Evolutionary conservation across 2,888 invertebrate genomes (phyloP).

Genomic region (Linnaemya vulpina): DNA sequence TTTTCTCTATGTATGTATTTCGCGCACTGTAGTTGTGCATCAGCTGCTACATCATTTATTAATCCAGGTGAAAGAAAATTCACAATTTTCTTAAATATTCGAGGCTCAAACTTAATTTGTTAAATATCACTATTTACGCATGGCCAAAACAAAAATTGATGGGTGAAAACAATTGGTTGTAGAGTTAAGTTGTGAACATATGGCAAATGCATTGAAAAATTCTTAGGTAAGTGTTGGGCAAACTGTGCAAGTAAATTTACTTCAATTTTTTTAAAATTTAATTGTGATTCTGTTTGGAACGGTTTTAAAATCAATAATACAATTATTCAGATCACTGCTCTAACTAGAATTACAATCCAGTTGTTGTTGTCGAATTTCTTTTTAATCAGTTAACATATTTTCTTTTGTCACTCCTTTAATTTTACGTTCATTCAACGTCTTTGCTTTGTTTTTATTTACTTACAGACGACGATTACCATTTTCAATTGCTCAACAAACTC

Average conservation of each 20-base stretch:
- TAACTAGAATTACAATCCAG: background rate
- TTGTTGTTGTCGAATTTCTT: conserved; percentile 2
- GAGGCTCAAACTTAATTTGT: background rate
- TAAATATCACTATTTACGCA: background rate
- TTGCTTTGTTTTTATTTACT: conserved; percentile 34
- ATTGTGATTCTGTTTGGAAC: background rate
- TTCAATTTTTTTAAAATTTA: background rate
- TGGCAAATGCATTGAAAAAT: too few relatives aligned
- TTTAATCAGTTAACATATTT: conserved; percentile 54
- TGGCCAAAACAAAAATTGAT: background rate
- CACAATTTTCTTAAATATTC: background rate
- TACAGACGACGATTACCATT: conserved; percentile 27
- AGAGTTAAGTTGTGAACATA: background rate
- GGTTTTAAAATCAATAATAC: background rate
- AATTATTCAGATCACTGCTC: background rate
- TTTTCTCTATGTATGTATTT: conserved; percentile 25
- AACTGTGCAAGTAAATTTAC: background rate
- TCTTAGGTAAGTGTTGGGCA: background rate
- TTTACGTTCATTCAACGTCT: conserved; percentile 31
- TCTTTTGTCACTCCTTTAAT: conserved; percentile 52
- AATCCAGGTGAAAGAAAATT: background rate
- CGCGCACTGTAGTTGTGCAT: conserved; percentile 5
- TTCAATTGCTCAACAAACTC: background rate
- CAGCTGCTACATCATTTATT: conserved; percentile 51
- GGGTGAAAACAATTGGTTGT: background rate